Evolutionary conservation across 2,888 invertebrate species (phyloP).

Genomic region (Piscicola geometra): DNA sequence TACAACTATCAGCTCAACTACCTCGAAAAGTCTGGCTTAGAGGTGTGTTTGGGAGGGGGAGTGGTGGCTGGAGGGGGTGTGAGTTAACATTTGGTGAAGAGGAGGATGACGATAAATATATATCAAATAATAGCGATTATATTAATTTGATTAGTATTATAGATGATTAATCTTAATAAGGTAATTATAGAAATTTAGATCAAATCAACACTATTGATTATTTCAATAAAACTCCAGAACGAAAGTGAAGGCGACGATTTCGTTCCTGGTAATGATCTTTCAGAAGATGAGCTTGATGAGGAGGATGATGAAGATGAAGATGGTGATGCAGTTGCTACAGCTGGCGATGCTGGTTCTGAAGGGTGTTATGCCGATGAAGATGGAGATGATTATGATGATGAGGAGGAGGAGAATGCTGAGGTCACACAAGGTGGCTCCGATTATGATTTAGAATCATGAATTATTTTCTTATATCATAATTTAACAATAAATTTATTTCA

Average conservation of each 20-base stretch:
- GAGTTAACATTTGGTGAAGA: too few species aligned
- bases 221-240: too few species aligned
- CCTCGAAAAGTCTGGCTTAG: constrained; percentile 57
- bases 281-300: constrained; percentile 43
- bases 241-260: constrained; percentile 31
- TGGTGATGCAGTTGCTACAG: constrained; percentile 30
- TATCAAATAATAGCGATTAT: too few species aligned
- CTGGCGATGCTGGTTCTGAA: constrained; percentile 34
- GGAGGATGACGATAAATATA: too few species aligned
- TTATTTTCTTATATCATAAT: neutral
- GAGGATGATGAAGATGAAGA: constrained; percentile 42
- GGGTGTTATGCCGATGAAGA: constrained; percentile 25
- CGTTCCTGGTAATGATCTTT: constrained; percentile 37
- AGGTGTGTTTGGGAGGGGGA: constrained; percentile 58
- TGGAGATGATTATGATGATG: constrained; percentile 35
- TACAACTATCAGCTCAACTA: constrained; percentile 67
- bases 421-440: neutral
- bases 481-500: too few species aligned
- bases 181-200: too few species aligned
- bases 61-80: too few species aligned
- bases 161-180: too few species aligned
- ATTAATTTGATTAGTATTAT: too few species aligned
- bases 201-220: too few species aligned
- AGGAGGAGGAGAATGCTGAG: constrained; percentile 26
- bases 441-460: neutral